Percentiles rank a stretch among this genome's conserved stretches.
phyloP scores from a whole-genome alignment of 2,113 vertebrate species.

The Hippocampus comes region DNA sequence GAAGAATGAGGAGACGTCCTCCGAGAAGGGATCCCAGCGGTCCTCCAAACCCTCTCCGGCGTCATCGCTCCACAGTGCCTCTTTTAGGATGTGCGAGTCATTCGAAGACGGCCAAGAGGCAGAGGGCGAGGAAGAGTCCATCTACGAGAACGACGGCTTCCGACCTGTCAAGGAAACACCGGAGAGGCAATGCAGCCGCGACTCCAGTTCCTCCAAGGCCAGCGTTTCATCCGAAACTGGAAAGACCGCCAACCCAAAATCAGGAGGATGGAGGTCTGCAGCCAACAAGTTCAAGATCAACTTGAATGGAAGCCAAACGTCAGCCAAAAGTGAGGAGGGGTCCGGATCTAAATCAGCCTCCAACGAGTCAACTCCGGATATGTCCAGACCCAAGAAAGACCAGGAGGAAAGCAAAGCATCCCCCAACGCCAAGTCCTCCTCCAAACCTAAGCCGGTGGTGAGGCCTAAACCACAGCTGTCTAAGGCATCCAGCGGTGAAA shows the following conservation, averaged over 20 bases:
- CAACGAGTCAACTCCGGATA: slow-evolving; percentile 76
- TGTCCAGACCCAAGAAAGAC: slow-evolving; percentile 69
- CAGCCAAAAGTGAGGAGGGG: slow-evolving; percentile 66
- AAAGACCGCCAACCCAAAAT: slow-evolving; percentile 71
- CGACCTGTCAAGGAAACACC: slow-evolving; percentile 71
- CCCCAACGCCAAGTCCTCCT: slow-evolving; percentile 71
- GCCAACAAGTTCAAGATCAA: slow-evolving; percentile 82
- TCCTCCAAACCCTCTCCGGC: slow-evolving; percentile 66
- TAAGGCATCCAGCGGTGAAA: slow-evolving; percentile 87
- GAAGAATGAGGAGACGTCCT: slow-evolving; percentile 58
- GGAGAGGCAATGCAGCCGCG: slow-evolving; percentile 79
- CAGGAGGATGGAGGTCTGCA: slow-evolving; percentile 70
- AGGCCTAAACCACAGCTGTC: slow-evolving; percentile 91
- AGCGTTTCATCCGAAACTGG: slow-evolving; percentile 63
- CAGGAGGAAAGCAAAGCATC: slow-evolving; percentile 72
- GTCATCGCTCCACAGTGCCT: slow-evolving; percentile 78
- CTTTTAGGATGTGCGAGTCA: slow-evolving; percentile 77
- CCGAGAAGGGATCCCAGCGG: slow-evolving; percentile 55
- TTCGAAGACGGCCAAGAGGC: slow-evolving; percentile 83
- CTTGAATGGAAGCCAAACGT: slow-evolving; percentile 72
- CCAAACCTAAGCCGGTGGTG: slow-evolving; percentile 87
- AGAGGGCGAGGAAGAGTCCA: slow-evolving; percentile 77
- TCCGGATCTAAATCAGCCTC: slow-evolving; percentile 82
- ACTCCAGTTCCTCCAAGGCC: slow-evolving; percentile 81
- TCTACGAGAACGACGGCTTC: slow-evolving; percentile 96